Percentiles rank a stretch among this genome's conserved stretches.
Conservation (phyloP, 2,797 vertebrate genomes). For the Falco concolor region DNA sequence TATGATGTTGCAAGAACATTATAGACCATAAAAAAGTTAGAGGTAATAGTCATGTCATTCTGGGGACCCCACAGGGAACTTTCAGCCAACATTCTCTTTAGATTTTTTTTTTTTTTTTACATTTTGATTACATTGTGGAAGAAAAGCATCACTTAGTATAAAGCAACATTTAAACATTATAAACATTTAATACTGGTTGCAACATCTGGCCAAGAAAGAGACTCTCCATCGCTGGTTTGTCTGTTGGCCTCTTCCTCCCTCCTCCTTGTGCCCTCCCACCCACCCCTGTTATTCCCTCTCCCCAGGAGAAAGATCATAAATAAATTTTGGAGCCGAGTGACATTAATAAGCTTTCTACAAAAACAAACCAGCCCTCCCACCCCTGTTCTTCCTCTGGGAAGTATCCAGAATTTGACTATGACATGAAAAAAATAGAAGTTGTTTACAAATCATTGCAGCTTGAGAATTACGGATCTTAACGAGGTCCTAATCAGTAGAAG, state of each 20-base stretch:
- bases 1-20: slow-evolving; percentile 43
- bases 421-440: slow-evolving; percentile 30
- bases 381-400: slow-evolving; percentile 17
- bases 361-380: background rate
- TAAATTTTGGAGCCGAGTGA: slow-evolving; percentile 33
- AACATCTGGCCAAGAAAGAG: slow-evolving; percentile 15
- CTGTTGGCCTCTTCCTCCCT: background rate
- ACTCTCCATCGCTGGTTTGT: background rate
- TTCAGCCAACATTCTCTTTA: background rate
- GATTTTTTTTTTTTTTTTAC: background rate
- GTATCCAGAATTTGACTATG: slow-evolving; percentile 5
- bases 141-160: slow-evolving; percentile 58
- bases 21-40: slow-evolving; percentile 43
- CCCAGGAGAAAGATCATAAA: slow-evolving; percentile 56
- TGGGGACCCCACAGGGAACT: background rate
- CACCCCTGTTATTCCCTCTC: background rate
- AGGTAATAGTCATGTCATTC: slow-evolving; percentile 42
- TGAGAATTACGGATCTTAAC: background rate
- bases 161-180: slow-evolving; percentile 62
- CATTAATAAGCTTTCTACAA: slow-evolving; percentile 44
- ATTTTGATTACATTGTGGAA: slow-evolving; percentile 13
- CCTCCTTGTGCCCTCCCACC: background rate
- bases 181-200: slow-evolving; percentile 64
- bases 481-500: background rate
- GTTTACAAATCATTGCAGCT: slow-evolving; percentile 42